Base-by-base conservation (phyloP, 2,113 vertebrate species). In the Meriones unguiculatus region DNA sequence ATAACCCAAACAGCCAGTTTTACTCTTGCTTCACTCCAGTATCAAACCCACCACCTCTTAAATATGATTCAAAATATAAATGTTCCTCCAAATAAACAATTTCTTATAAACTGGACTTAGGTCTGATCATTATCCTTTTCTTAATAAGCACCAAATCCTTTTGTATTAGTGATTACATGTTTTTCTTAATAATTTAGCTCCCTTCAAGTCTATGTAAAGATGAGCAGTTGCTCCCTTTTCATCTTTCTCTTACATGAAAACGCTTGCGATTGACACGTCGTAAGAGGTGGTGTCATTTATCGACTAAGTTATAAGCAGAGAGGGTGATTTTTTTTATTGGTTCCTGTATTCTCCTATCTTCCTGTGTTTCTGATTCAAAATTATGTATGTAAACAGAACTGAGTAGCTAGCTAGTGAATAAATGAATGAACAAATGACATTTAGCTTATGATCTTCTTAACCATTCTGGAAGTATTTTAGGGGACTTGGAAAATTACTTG, bases 401-500 rank as follows among this genome's bases (percentile, higher is more conserved):
- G 8, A 72, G 87, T 87, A 77, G 64, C 28, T 67, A 35, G 57
- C 50, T 57, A 75, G 65, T 75, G 62, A 86, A 85, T 81, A 52
- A 77, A 87, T 84, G 76, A 70, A 95, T 57, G 69, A 76, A 77
- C 75, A 77, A 88, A 67, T 88, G 59, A 24, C 78, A 52, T 88
- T 73, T 84, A 30, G 78, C 76, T 76, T 93, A 54, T 86, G 76
- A 88, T 85, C 30, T 90, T 92, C 76, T 95, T 30, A 96, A 85
- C 38, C 32, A 59, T 85, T 30, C 52, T 89, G 52, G 77, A 91
- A 94, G 73, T 93, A 69, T 90, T 95, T 92, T 32, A 87, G 46
- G 62, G 73, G 62, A 80, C 32, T 85, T 75, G 69, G n/a, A 90
- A 96, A 95, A 95, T 93, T 95, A 91, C 87, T 78, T 90, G 64